A percentile compares a stretch with the other conserved stretches of the same genome.
phyloP scores from a whole-genome alignment of 2,888 invertebrate genomes.

The Timema podura region DNA sequence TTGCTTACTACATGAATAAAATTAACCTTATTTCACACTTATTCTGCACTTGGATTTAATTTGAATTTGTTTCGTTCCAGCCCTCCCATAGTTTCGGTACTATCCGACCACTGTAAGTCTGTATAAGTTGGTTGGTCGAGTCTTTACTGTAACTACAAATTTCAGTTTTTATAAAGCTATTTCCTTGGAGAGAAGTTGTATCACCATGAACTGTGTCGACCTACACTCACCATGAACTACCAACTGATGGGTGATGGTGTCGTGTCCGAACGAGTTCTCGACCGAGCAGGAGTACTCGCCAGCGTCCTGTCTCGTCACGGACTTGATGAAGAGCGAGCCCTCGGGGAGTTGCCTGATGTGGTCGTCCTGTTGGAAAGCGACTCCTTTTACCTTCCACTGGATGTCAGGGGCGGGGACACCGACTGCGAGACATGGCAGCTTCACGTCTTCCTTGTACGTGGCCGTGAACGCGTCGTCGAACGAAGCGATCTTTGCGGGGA shows the following conservation, averaged over 20 bases:
- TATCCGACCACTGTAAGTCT: too few species aligned
- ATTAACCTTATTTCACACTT: neutral
- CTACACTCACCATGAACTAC: slow-evolving; percentile 68
- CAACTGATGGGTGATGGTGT: slow-evolving; percentile 85
- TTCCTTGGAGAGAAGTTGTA: too few species aligned
- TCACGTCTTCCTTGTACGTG: slow-evolving; percentile 87
- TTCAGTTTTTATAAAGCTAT: too few species aligned
- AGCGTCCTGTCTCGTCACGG: slow-evolving; percentile 83
- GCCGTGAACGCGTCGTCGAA: slow-evolving; percentile 92
- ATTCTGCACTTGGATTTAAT: neutral
- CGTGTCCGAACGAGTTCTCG: slow-evolving; percentile 88
- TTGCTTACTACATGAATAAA: neutral
- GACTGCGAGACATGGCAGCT: slow-evolving; percentile 85
- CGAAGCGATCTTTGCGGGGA: slow-evolving; percentile 90
- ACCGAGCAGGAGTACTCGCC: slow-evolving; percentile 93
- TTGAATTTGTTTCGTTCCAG: too few species aligned
- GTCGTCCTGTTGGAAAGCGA: slow-evolving; percentile 73
- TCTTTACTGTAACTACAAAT: too few species aligned
- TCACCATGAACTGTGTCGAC: too few species aligned
- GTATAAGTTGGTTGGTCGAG: too few species aligned
- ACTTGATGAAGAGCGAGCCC: slow-evolving; percentile 85
- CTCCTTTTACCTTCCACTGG: slow-evolving; percentile 83
- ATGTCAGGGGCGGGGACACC: slow-evolving; percentile 88
- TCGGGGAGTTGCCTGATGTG: slow-evolving; percentile 81
- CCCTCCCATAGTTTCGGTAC: too few species aligned